These are phyloP conservation scores for Thelohanellus kitauei DNA, from an alignment of 30 jellyfish, hydroid and myxozoan species.

Conservation along the genomic window DNA sequence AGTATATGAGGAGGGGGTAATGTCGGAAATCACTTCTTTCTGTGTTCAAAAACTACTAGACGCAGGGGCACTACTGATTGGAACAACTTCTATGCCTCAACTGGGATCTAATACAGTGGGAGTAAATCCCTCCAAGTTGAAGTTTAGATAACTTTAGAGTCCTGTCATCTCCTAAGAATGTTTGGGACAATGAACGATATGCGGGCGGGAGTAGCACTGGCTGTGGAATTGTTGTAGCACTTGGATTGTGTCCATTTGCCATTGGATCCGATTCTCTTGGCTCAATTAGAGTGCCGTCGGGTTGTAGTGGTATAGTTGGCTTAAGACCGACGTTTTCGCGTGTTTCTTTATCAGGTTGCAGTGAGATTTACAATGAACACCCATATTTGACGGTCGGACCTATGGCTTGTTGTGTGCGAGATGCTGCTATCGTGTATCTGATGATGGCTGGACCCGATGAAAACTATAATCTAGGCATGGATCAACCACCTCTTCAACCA, in stretches of 20 bases:
- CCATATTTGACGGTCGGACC: neutral
- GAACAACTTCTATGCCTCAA: too few relatives aligned
- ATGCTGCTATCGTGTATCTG: neutral
- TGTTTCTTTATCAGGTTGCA: too few relatives aligned
- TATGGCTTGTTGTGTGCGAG: neutral
- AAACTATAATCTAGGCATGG: too few relatives aligned
- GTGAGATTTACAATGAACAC: neutral
- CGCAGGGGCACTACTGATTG: too few relatives aligned
- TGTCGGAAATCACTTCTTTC: too few relatives aligned
- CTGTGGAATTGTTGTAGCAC: neutral
- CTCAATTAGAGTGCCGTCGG: slow-evolving; percentile 16
- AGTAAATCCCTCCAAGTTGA: too few relatives aligned
- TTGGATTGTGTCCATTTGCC: neutral
- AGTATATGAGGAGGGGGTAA: too few relatives aligned
- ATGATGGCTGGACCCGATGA: neutral
- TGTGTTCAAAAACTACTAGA: too few relatives aligned
- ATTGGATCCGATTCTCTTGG: slow-evolving; percentile 15
- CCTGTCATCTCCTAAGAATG: too few relatives aligned
- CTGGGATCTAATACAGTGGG: too few relatives aligned
- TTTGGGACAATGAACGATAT: neutral
- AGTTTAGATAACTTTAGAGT: too few relatives aligned
- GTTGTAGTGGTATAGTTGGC: slow-evolving; percentile 11
- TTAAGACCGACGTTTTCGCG: slow-evolving; percentile 6
- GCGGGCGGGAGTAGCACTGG: neutral
- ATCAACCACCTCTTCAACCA: neutral